Percentiles rank a stretch among this genome's conserved stretches.
Evolutionary conservation across 1,140 invertebrate species (phyloP).

Genomic region (Aricia agestis): DNA sequence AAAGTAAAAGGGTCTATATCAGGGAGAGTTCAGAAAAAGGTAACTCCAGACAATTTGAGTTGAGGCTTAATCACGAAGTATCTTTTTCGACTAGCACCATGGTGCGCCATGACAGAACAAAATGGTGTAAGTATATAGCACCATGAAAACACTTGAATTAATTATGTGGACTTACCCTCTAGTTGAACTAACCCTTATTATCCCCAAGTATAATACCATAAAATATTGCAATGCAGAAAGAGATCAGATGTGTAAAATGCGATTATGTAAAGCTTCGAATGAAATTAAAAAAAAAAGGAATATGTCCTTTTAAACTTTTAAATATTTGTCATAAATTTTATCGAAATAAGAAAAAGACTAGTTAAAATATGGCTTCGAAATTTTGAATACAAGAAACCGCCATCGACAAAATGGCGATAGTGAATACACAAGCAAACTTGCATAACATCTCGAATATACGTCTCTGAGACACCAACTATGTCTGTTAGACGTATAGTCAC

Average conservation of each 20-base stretch:
- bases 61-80: too few species aligned
- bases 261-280: not conserved
- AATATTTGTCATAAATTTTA: not conserved
- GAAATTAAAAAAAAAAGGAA: not conserved
- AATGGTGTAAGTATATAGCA: too few species aligned
- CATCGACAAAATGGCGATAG: not conserved
- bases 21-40: too few species aligned
- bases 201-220: not conserved
- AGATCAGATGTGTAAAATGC: not conserved
- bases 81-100: too few species aligned
- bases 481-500: not conserved
- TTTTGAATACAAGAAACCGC: not conserved
- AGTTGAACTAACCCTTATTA: too few species aligned
- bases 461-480: not conserved
- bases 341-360: slow-evolving; percentile 8
- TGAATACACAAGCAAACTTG: not conserved
- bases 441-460: not conserved
- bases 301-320: not conserved
- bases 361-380: slow-evolving; percentile 8
- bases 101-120: too few species aligned
- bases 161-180: too few species aligned
- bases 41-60: too few species aligned
- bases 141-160: too few species aligned
- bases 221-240: not conserved
- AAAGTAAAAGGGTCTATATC: too few species aligned